Conservation (phyloP, 2,888 invertebrate species). For the Meta bourneti region DNA sequence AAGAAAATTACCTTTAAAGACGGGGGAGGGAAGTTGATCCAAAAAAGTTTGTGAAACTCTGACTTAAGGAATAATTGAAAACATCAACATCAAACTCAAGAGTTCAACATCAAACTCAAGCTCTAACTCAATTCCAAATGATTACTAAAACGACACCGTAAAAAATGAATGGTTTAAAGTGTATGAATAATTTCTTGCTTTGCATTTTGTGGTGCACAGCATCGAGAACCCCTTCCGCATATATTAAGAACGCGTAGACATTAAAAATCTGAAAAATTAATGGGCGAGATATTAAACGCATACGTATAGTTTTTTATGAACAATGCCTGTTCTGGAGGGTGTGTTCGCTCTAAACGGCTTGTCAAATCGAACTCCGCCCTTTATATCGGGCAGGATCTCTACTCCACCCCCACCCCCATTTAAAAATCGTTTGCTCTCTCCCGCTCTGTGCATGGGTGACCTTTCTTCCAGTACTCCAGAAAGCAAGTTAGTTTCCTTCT, state of each 20-base stretch:
- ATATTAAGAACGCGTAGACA: background rate
- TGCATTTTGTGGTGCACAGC: background rate
- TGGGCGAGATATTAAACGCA: background rate
- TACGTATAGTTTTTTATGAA: background rate
- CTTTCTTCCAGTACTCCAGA: background rate
- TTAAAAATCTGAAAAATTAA: background rate
- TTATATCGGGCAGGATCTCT: background rate
- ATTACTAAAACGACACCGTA: too few species aligned
- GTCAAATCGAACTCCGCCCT: slow-evolving; percentile 1
- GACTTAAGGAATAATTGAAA: too few species aligned
- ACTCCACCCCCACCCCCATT: background rate
- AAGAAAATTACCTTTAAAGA: too few species aligned
- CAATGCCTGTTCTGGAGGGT: background rate
- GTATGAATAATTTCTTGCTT: too few species aligned
- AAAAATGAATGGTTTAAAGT: too few species aligned
- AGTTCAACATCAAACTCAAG: too few species aligned
- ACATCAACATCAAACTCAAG: too few species aligned
- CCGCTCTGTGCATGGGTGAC: background rate
- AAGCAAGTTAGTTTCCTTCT: background rate
- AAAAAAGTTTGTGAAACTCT: too few species aligned
- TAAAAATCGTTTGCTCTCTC: background rate
- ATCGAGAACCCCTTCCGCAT: background rate
- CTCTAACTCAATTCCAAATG: too few species aligned
- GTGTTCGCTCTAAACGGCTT: background rate
- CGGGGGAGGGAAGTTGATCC: too few species aligned